Evolutionary conservation across 2,113 vertebrate species (phyloP), one percentile per base, ranked within the genome.

Genomic region (Nerophis ophidion): DNA sequence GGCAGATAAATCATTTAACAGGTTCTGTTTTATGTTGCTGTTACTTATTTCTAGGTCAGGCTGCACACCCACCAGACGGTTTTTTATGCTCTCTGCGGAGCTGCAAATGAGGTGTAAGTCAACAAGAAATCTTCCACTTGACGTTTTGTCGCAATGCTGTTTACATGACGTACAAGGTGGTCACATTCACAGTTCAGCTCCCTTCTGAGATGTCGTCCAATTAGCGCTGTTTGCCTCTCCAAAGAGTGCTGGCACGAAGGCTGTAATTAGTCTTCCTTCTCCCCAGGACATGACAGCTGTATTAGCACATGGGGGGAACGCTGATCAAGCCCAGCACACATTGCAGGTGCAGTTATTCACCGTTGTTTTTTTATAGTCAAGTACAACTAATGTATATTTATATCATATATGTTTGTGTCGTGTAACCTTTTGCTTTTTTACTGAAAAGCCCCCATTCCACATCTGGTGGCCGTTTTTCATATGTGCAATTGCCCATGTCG

Each of bases 241-340:
- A 19, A 74, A 79, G 77, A 81, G 77, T 68, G 68, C 72, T 70
- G 74, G 67, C 79, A 86, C 81, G 76, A 72, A 84, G 77, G 68
- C 54, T 69, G 65, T 89, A 85, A 89, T 87, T 87, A 87, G 79
- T 71, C 81, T 74, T 73, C 73, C 73, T 70, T 75, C 79, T 81
- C 84, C 76, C 68, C 70, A 71, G 84, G 82, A 83, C 69, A 66
- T 77, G 80, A 78, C 80, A 83, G 80, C 76, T 76, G 79, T 75
- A 81, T 80, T 83, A 83, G 61, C 75, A 75, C 74, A 77, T 62
- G 70, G 71, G 71, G 76, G 80, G 62, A 66, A 7, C 57, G 61
- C 75, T 81, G 70, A 75, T 40, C 2, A 79, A 76, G 74, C 80
- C 65, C 65, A 76, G 69, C 45, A 60, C 77, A 75, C 74, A 81